Evolutionary conservation across 2,797 vertebrate genomes (phyloP), one percentile per base, ranked within the genome.

Genomic region (Parambassis ranga): DNA sequence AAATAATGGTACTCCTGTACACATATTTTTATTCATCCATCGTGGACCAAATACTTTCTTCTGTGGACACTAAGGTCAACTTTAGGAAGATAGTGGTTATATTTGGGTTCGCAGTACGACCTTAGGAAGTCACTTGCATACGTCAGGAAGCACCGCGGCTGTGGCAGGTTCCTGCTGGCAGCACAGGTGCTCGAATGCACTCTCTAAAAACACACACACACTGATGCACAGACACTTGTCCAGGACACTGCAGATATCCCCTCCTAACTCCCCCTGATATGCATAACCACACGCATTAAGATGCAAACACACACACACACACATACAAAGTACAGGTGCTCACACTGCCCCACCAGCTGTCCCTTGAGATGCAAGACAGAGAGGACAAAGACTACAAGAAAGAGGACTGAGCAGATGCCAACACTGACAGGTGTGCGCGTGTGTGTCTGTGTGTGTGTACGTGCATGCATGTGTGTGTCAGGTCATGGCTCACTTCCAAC

Each of bases 141-240:
- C 73, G 63, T 81, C 83, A 83, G 65, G 22, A 64, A 65, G 75
- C 46, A 53, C 50, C 37, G 1, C 33, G 37, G 57, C 68, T 57
- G 55, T 82, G 80, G 74, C 85, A 83, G 71, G 42, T 41, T 72
- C 84, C 86, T 76, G 81, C 84, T 86, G 83, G 64, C 70, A 78
- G 79, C 74, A 78, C 86, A 90, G 87, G 82, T 90, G 89, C 65
- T 85, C 72, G 27, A 62, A 67, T 35, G 15, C 59, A 60, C 71
- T 72, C 65, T 44, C 38, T 26, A 33, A 35, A 65, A 55, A 44
- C 41, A 65, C 35, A 50, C 36, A 46, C 28, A 63, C 36, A 44
- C 37, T 20, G 6, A 59, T 9, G 46, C 50, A 63, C 22, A 63
- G 19, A 80, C 41, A 67, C 36, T 61, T 68, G 69, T 72, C 64